Percentiles rank a stretch among this genome's conserved stretches.
Evolutionary conservation across 92 coral and sea anemone species (phyloP).

Genomic region (Zoanthus gigantus): DNA sequence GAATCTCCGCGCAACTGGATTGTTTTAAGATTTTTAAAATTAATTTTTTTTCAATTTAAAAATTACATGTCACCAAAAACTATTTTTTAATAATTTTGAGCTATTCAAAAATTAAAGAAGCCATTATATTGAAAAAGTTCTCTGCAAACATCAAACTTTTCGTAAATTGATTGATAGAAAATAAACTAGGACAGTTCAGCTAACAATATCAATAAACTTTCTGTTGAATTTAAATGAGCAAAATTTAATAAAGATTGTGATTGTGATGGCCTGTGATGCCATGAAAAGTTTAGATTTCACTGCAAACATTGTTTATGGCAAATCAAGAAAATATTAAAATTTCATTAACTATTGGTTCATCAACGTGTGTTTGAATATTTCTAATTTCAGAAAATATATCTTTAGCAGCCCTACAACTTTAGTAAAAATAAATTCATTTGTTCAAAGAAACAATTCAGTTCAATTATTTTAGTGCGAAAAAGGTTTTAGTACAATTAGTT

Average conservation of each 20-base stretch:
- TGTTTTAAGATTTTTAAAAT: not conserved
- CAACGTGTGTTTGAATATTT: not conserved
- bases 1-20: not conserved
- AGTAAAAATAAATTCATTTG: not conserved
- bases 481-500: not conserved
- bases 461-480: not conserved
- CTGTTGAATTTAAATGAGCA: conserved; percentile 18
- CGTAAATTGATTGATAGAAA: not conserved
- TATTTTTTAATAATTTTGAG: not conserved
- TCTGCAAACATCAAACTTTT: not conserved
- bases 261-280: not conserved
- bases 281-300: conserved; percentile 28
- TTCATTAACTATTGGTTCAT: not conserved
- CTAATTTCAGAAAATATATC: not conserved
- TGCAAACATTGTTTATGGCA: not conserved
- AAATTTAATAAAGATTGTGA: conserved; percentile 37
- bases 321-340: not conserved
- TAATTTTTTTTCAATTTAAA: not conserved
- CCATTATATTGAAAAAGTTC: not conserved
- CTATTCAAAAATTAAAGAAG: not conserved
- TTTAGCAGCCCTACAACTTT: not conserved
- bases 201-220: not conserved
- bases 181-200: not conserved
- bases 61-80: not conserved
- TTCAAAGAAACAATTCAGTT: not conserved